Conservation (phyloP, 2,797 vertebrate genomes). For the Urosaurus nigricauda region DNA sequence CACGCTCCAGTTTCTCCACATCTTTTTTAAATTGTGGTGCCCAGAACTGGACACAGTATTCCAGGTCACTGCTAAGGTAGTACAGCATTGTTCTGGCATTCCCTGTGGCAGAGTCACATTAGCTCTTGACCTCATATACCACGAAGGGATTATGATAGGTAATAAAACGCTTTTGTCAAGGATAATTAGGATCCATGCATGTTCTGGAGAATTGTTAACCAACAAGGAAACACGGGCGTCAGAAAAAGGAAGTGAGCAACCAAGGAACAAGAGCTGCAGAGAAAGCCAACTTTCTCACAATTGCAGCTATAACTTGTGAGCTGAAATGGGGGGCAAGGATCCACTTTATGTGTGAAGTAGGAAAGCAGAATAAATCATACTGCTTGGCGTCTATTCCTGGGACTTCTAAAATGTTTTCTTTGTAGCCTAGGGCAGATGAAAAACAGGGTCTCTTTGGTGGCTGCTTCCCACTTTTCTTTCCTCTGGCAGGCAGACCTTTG, state of each 20-base stretch:
- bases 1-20: too few relatives aligned
- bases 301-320: not conserved
- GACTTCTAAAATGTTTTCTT: not conserved
- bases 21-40: too few relatives aligned
- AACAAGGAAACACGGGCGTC: not conserved
- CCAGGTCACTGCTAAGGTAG: too few relatives aligned
- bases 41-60: too few relatives aligned
- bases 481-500: too few relatives aligned
- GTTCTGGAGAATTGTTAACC: not conserved
- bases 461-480: too few relatives aligned
- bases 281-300: not conserved
- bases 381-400: too few relatives aligned
- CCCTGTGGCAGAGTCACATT: too few relatives aligned
- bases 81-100: too few relatives aligned
- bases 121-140: not conserved
- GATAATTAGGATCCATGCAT: not conserved
- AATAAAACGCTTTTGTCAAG: not conserved
- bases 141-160: not conserved
- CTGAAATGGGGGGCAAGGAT: not conserved
- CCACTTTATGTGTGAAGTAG: not conserved
- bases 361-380: not conserved
- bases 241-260: not conserved
- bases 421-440: not conserved
- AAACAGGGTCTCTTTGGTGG: too few relatives aligned
- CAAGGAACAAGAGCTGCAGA: not conserved